phyloP scores from a whole-genome alignment of 2,797 vertebrate species.

The Chrysocyon brachyurus region DNA sequence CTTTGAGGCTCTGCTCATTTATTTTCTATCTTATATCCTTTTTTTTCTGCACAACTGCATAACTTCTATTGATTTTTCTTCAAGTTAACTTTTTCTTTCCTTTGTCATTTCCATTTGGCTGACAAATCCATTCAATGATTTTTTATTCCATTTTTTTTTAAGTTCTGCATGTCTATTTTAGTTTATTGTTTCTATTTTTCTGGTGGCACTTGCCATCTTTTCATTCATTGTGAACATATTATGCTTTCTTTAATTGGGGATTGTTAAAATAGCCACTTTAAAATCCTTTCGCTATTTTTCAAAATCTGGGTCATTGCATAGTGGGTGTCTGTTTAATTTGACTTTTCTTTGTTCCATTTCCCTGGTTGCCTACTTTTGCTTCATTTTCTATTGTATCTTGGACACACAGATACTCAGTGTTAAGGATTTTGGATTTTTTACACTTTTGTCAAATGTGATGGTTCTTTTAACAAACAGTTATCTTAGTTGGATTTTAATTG shows the following conservation, averaged over 20 bases:
- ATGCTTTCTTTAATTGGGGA: neutral
- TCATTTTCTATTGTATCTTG: neutral
- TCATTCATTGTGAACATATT: neutral
- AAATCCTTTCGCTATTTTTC: constrained; percentile 5
- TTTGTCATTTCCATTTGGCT: neutral
- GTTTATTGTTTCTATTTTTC: neutral
- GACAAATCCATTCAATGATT: neutral
- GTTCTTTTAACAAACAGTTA: neutral
- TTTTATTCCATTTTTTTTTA: neutral
- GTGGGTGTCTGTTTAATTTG: neutral
- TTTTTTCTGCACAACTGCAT: neutral
- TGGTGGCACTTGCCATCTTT: neutral
- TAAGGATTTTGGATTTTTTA: neutral
- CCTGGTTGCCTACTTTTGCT: neutral
- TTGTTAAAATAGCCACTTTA: neutral
- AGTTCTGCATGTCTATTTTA: neutral
- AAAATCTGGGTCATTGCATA: neutral
- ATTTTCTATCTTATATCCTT: neutral
- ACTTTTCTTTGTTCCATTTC: neutral
- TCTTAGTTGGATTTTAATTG: neutral
- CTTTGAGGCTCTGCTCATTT: neutral
- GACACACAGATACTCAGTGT: neutral
- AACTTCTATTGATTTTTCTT: neutral
- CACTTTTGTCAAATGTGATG: neutral
- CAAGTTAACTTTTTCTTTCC: neutral